phyloP scores from a whole-genome alignment of 1,140 invertebrate genomes.

The Pachyrhynchus sulphureomaculatus region DNA sequence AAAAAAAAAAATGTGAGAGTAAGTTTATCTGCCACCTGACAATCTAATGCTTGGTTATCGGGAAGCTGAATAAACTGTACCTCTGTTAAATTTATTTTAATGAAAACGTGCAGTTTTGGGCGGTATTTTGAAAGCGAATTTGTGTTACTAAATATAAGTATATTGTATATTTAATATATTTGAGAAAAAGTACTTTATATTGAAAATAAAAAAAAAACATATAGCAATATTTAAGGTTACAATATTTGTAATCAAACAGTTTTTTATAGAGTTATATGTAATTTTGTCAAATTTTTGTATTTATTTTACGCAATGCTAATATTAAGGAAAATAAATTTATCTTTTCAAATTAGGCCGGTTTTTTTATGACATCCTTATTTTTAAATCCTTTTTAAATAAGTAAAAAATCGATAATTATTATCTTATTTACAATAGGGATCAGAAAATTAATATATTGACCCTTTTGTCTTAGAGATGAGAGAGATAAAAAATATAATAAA shows the following conservation, averaged over 20 bases:
- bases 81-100: neutral
- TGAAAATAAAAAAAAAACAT: slow-evolving; percentile 24
- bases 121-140: slow-evolving; percentile 42
- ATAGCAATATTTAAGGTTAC: slow-evolving; percentile 42
- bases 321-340: slow-evolving; percentile 36
- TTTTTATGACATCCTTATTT: no score
- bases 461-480: no score
- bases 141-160: slow-evolving; percentile 50
- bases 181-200: slow-evolving; percentile 34
- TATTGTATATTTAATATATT: slow-evolving; percentile 41
- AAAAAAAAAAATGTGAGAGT: neutral
- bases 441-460: no score
- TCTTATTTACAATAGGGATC: no score
- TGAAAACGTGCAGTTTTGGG: neutral
- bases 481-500: no score
- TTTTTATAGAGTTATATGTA: slow-evolving; percentile 42
- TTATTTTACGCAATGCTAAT: slow-evolving; percentile 49
- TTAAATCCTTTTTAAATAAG: no score
- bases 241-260: slow-evolving; percentile 48
- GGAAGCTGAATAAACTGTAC: no score
- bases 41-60: no score
- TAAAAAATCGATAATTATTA: no score
- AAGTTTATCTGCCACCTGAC: no score
- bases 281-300: slow-evolving; percentile 48
- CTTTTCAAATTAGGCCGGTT: slow-evolving; percentile 12